phyloP scores from a whole-genome alignment of 2,113 vertebrate genomes.

The Crocuta crocuta region DNA sequence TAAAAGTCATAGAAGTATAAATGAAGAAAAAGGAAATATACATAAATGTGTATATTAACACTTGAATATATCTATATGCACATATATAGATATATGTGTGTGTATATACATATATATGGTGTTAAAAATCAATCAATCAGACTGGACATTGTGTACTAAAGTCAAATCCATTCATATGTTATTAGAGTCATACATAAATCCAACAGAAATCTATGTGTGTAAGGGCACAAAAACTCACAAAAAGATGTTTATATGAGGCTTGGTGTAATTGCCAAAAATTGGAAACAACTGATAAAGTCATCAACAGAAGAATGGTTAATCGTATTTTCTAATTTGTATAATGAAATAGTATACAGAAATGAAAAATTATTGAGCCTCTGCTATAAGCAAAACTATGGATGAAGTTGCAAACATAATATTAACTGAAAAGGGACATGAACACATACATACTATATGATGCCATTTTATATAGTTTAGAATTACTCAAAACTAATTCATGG shows the following conservation, averaged over 20 bases:
- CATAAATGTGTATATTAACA: too few species aligned
- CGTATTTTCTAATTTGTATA: neutral
- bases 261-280: neutral
- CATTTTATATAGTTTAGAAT: slow-evolving; percentile 9
- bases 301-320: neutral
- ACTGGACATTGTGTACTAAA: neutral
- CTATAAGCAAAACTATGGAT: neutral
- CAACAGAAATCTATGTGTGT: neutral
- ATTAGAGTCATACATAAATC: neutral
- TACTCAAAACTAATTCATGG: neutral
- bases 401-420: neutral
- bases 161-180: neutral
- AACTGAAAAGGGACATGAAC: neutral
- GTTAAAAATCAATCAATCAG: neutral
- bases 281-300: neutral
- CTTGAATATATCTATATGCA: too few species aligned
- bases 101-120: too few species aligned
- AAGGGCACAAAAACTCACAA: neutral
- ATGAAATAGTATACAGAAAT: neutral
- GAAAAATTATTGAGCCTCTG: neutral
- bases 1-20: neutral
- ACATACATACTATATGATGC: neutral
- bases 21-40: neutral
- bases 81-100: too few species aligned
- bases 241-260: neutral